Evolutionary conservation across 2,113 vertebrate species (phyloP).

Genomic region (Oreochromis niloticus): DNA sequence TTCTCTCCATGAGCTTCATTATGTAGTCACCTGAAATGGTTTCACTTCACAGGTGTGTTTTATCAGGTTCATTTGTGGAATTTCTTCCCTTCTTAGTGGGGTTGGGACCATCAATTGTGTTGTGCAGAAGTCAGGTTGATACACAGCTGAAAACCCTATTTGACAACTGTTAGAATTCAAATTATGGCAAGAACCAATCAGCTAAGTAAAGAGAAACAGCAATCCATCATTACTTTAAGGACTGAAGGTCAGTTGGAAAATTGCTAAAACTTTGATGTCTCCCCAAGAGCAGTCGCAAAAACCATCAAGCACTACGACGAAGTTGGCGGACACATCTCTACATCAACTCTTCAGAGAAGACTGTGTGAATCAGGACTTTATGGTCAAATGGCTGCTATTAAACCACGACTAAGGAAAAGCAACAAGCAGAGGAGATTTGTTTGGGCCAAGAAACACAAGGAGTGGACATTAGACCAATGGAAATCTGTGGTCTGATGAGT

Average conservation of each 20-base stretch:
- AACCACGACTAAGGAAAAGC: neutral
- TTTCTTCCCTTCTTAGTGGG: neutral
- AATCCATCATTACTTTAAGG: neutral
- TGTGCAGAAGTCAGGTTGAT: neutral
- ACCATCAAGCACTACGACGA: accelerated
- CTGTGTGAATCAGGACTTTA: neutral
- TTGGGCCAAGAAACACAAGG: neutral
- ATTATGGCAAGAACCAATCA: neutral
- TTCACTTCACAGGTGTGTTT: neutral
- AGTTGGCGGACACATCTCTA: neutral
- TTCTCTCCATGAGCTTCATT: neutral
- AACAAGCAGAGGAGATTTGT: neutral
- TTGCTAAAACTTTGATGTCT: neutral
- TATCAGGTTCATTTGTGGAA: neutral
- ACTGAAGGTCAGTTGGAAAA: neutral
- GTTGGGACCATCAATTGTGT: neutral
- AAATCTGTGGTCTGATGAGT: neutral
- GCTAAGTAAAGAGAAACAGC: neutral
- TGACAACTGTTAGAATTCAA: neutral
- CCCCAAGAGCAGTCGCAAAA: neutral
- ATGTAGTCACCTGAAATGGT: neutral
- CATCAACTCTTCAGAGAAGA: neutral
- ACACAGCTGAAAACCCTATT: neutral
- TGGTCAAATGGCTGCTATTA: neutral
- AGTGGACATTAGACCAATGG: neutral